Evolutionary conservation across 1,140 invertebrate species (phyloP).

Genomic region (Oncopeltus fasciatus): DNA sequence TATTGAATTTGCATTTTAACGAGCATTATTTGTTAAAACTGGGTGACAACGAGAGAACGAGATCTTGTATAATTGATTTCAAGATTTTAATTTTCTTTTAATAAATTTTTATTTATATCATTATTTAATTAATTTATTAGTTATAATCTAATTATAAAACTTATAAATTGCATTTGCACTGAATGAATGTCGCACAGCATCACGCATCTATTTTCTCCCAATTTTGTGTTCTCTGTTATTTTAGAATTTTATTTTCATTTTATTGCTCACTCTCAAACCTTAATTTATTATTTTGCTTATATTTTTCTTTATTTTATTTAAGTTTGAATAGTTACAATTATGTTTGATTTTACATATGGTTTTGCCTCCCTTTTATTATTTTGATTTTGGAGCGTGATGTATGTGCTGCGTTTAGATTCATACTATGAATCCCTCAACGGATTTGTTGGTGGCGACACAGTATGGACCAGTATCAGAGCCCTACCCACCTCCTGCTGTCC

Average conservation of each 20-base stretch:
- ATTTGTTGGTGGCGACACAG: slow-evolving; percentile 49
- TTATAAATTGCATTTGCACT: not conserved
- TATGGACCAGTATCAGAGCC: slow-evolving; percentile 49
- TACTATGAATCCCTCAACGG: slow-evolving; percentile 48
- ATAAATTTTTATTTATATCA: too few relatives aligned
- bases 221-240: not conserved
- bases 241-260: not conserved
- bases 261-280: not conserved
- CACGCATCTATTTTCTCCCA: slow-evolving; percentile 1
- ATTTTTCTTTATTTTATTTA: not conserved
- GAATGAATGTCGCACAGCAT: slow-evolving; percentile 12
- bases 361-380: slow-evolving; percentile 18
- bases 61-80: too few relatives aligned
- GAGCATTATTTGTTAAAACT: too few relatives aligned
- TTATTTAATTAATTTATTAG: too few relatives aligned
- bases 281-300: not conserved
- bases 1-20: too few relatives aligned
- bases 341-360: not conserved
- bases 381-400: slow-evolving; percentile 17
- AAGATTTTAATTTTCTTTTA: too few relatives aligned
- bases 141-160: not conserved
- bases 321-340: not conserved
- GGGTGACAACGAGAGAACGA: too few relatives aligned
- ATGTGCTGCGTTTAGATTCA: slow-evolving; percentile 25
- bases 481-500: slow-evolving; percentile 37